Evolutionary conservation across 2,797 vertebrate genomes (phyloP).

Genomic region (Kryptolebias ocellatus): DNA sequence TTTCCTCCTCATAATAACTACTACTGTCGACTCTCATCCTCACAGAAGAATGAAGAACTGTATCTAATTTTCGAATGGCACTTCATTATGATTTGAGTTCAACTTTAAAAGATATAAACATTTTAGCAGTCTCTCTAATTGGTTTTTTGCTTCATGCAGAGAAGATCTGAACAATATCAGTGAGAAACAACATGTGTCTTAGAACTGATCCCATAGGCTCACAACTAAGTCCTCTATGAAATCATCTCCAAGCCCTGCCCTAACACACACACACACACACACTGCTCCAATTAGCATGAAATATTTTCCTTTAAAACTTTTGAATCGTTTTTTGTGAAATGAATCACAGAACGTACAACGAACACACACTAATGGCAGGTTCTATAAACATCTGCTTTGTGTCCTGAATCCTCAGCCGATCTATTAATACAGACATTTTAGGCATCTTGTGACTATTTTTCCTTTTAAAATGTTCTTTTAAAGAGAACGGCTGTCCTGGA

Average conservation of each 20-base stretch:
- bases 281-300: constrained; percentile 19
- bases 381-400: constrained; percentile 61
- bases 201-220: constrained; percentile 40
- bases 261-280: constrained; percentile 18
- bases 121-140: constrained; percentile 10
- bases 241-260: constrained; percentile 30
- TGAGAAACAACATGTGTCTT: constrained; percentile 40
- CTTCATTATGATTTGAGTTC: constrained; percentile 6
- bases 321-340: constrained; percentile 45
- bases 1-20: no score
- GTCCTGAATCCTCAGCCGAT: constrained; percentile 32
- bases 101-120: constrained; percentile 14
- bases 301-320: constrained; percentile 18
- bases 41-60: no score
- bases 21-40: no score
- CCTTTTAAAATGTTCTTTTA: constrained; percentile 28
- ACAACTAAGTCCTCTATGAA: constrained; percentile 32
- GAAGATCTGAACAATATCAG: constrained; percentile 18
- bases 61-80: background rate
- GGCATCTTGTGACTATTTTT: constrained; percentile 44
- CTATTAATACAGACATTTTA: constrained; percentile 35
- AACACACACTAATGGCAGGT: constrained; percentile 22
- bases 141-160: constrained; percentile 24
- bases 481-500: constrained; percentile 21
- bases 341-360: constrained; percentile 40